These are phyloP conservation scores for Synergus itoensis DNA, from an alignment of 2,888 invertebrate species.

Conservation along the genomic window DNA sequence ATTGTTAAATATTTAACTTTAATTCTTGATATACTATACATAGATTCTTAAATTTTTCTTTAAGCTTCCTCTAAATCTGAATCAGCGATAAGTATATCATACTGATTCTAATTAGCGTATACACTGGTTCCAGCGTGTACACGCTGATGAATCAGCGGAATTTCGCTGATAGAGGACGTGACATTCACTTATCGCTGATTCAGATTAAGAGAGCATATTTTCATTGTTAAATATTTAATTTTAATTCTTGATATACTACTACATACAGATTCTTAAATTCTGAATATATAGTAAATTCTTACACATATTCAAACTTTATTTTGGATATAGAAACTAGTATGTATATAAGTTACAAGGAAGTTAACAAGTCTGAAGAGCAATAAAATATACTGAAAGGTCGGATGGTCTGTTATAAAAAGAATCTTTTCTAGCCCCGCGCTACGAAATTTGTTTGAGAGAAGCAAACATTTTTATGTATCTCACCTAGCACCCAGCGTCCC, in stretches of 20 bases:
- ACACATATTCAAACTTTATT: neutral
- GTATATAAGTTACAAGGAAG: neutral
- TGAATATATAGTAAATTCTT: neutral
- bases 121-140: no score
- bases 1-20: neutral
- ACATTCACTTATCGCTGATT: no score
- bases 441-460: slow-evolving; percentile 34
- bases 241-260: neutral
- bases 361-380: neutral
- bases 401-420: slow-evolving; percentile 29
- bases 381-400: slow-evolving; percentile 10
- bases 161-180: neutral
- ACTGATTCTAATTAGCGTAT: no score
- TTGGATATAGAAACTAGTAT: neutral
- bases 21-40: neutral
- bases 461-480: slow-evolving; percentile 39
- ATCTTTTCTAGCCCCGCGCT: slow-evolving; percentile 24
- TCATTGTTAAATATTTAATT: neutral
- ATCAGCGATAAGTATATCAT: no score
- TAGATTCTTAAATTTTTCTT: neutral
- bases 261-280: neutral
- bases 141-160: no score
- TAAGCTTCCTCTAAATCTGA: no score
- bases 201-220: no score
- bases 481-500: slow-evolving; percentile 26